Base-by-base conservation (phyloP, 1,140 invertebrate species). In the Cylas formicarius region DNA sequence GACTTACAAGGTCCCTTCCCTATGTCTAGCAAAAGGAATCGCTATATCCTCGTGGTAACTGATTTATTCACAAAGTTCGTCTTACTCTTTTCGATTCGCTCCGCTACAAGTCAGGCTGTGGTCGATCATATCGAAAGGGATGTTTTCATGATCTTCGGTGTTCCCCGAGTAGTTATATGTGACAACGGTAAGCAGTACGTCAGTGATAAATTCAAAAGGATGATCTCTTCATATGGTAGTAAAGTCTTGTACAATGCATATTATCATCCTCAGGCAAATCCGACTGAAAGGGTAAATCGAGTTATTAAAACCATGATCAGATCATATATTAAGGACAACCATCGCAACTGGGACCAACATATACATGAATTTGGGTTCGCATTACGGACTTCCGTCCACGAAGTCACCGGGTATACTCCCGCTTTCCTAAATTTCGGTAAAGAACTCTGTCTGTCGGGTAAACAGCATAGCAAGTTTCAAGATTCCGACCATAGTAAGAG, bases 1-100 rank as follows among this genome's bases (percentile, higher is more conserved):
- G 44, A 70, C 62, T 41, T 74, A 61, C 41, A 70, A 57, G 55
- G 61, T 7, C 57, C 62, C 7, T 49, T 63, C n/a, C 53, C 56
- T 0, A 19, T 39, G 9, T 62, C 50, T 9, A 19, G 22, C 3
- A 29, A 19, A 13, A 52, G 53, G 2, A 56, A 61, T 44, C 50
- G 40, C 10, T 67, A 62, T 50, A 47, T 69, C 6, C 31, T 69
- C 2, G 63, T 68, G 10, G 40, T 63, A 7, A 38, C 31, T 18
- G 61, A 66, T 22, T 49, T 40, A 44, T 44, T 47, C 16, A 24
- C 52, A 38, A 28, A 61, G 55, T 31, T 56, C 52, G 21, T 50
- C 13, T 20, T 55, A 3, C 5, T 44, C 10, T 20, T 23, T 11
- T 32, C 44, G 8, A 19, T 48, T 22, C 13, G 40, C 9, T 27